phyloP scores from a whole-genome alignment of 2,113 vertebrate genomes.

The Neodontobutis hainanensis region DNA sequence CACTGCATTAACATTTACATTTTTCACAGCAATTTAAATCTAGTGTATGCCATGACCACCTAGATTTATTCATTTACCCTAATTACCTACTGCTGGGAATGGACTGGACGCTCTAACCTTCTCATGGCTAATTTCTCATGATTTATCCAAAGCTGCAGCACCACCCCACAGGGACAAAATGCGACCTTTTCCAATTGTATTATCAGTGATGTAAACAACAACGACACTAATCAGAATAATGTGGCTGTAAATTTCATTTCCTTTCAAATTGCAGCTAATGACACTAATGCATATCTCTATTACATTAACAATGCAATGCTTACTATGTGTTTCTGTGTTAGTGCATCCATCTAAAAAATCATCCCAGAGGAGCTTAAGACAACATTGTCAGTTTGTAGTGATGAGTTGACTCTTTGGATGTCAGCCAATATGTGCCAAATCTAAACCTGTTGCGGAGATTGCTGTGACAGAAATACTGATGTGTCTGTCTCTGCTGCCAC shows the following conservation, averaged over 20 bases:
- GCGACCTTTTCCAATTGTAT: slow-evolving; percentile 78
- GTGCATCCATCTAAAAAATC: not conserved
- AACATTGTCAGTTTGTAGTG: not conserved
- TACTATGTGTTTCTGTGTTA: not conserved
- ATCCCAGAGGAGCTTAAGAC: not conserved
- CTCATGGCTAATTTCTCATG: slow-evolving; percentile 73
- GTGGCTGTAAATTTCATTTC: slow-evolving; percentile 24
- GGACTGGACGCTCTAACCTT: slow-evolving; percentile 72
- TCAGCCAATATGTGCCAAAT: not conserved
- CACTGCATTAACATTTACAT: slow-evolving; percentile 66
- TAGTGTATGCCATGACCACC: slow-evolving; percentile 49
- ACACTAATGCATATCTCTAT: slow-evolving; percentile 6
- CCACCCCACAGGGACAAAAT: slow-evolving; percentile 34
- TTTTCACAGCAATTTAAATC: slow-evolving; percentile 60
- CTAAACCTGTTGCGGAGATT: slow-evolving; percentile 36
- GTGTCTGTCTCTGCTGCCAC: slow-evolving; percentile 1
- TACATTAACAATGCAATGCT: not conserved
- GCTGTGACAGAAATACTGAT: slow-evolving; percentile 12
- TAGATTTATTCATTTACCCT: slow-evolving; percentile 58
- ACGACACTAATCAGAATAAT: slow-evolving; percentile 72
- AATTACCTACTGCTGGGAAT: slow-evolving; percentile 60
- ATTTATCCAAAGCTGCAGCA: slow-evolving; percentile 53
- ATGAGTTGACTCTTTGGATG: not conserved
- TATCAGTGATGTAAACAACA: slow-evolving; percentile 62
- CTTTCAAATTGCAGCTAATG: slow-evolving; percentile 11